phyloP scores from a whole-genome alignment of 2,888 invertebrate genomes.

The Lucinisca nassula region DNA sequence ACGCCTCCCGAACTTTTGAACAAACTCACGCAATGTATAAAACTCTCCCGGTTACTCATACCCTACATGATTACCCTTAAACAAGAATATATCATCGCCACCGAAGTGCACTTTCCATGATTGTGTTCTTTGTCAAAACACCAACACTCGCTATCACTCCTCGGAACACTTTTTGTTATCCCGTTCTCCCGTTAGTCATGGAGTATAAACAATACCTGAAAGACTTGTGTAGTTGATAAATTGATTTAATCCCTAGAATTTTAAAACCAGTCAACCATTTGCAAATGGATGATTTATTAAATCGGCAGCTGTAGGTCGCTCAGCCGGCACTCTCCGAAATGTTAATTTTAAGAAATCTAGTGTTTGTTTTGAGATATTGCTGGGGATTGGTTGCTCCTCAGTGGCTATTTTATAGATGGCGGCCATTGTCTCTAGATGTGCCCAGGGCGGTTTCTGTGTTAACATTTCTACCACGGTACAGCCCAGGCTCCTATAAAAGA shows the following conservation, averaged over 20 bases:
- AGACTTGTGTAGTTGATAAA: constrained; percentile 3
- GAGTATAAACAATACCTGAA: not conserved
- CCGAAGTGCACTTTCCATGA: no score
- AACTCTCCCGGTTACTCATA: no score
- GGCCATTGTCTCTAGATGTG: constrained; percentile 87
- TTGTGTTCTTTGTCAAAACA: no score
- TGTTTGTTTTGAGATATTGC: constrained; percentile 73
- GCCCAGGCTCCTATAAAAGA: constrained; percentile 87
- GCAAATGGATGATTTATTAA: constrained; percentile 72
- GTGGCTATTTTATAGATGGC: constrained; percentile 88
- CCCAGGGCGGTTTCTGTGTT: constrained; percentile 87
- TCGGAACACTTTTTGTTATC: not conserved
- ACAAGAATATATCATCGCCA: no score
- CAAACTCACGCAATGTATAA: no score
- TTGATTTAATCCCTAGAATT: not conserved
- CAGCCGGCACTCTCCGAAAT: constrained; percentile 80
- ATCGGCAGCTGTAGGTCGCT: constrained; percentile 85
- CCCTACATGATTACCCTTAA: no score
- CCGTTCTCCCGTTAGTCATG: not conserved
- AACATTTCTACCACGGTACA: constrained; percentile 88
- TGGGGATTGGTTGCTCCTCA: constrained; percentile 84
- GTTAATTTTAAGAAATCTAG: constrained; percentile 83
- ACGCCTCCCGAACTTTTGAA: no score
- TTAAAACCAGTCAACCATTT: constrained; percentile 56
- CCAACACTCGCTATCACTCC: not conserved